Percentiles rank a stretch among this genome's conserved stretches.
Conservation (phyloP, 2,888 invertebrate species). For the Cataglyphis altisquamis region DNA sequence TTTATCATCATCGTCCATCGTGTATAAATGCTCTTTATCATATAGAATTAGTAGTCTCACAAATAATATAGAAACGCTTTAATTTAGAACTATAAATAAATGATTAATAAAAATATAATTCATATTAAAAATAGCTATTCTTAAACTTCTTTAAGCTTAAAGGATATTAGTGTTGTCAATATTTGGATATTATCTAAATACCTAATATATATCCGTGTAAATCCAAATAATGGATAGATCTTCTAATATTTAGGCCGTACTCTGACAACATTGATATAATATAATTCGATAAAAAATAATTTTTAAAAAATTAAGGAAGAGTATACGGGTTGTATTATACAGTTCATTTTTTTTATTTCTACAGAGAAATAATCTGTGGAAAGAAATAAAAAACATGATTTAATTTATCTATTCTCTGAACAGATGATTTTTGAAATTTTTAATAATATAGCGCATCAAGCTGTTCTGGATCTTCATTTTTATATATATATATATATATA, state of each 20-base stretch:
- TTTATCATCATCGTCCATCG: neutral
- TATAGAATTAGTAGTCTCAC: neutral
- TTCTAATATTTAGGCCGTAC: neutral
- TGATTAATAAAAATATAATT: neutral
- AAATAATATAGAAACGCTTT: conserved; percentile 16
- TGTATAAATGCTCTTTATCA: neutral
- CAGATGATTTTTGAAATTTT: neutral
- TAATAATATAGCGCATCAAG: neutral
- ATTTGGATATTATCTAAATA: neutral
- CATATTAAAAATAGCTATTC: neutral
- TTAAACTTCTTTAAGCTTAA: neutral
- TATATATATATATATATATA: neutral
- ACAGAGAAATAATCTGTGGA: conserved; percentile 26
- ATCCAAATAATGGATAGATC: neutral
- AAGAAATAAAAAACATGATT: conserved; percentile 21
- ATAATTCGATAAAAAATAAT: conserved; percentile 55
- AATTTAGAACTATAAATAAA: conserved; percentile 2
- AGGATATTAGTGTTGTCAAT: conserved; percentile 11
- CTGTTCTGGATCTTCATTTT: neutral
- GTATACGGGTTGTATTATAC: conserved; percentile 66
- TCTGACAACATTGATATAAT: conserved; percentile 30
- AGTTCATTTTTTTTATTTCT: conserved; percentile 70
- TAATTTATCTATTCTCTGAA: neutral
- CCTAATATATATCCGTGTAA: neutral
- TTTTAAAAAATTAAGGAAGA: conserved; percentile 68